These are phyloP conservation scores for Sakesphorus luctuosus DNA, from an alignment of 2,113 vertebrate species.

Conservation along the genomic window DNA sequence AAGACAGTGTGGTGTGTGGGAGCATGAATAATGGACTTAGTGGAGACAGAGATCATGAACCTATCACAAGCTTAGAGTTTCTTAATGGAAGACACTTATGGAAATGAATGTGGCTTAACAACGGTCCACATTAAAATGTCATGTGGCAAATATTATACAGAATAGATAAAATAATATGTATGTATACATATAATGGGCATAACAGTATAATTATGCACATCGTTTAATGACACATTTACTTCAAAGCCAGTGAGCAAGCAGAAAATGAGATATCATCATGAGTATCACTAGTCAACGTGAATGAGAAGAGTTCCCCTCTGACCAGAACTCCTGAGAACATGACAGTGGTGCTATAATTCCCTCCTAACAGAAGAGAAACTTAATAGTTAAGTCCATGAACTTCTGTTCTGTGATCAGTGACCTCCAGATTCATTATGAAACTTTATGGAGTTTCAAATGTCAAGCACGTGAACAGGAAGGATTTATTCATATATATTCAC, in stretches of 20 bases:
- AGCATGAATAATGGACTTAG: background rate
- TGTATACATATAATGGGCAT: background rate
- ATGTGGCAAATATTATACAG: background rate
- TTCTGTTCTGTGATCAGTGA: background rate
- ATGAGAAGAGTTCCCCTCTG: background rate
- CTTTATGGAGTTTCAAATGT: background rate
- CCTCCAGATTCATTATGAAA: background rate
- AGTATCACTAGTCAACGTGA: background rate
- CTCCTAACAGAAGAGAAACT: background rate
- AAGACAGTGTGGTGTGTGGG: background rate
- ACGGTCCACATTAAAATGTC: background rate
- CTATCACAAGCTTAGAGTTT: background rate
- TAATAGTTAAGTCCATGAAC: background rate
- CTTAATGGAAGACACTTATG: background rate
- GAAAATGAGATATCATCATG: background rate
- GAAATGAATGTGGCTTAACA: background rate
- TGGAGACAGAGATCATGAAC: background rate
- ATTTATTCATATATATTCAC: background rate
- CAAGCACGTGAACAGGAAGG: background rate
- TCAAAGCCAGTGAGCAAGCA: background rate
- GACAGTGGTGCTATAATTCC: background rate
- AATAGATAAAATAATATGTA: background rate
- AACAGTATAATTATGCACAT: background rate
- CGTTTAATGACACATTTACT: background rate
- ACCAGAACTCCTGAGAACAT: background rate